These are phyloP conservation scores for Ganaspis brasiliensis DNA, from an alignment of 2,888 invertebrate genomes.

Conservation along the genomic window DNA sequence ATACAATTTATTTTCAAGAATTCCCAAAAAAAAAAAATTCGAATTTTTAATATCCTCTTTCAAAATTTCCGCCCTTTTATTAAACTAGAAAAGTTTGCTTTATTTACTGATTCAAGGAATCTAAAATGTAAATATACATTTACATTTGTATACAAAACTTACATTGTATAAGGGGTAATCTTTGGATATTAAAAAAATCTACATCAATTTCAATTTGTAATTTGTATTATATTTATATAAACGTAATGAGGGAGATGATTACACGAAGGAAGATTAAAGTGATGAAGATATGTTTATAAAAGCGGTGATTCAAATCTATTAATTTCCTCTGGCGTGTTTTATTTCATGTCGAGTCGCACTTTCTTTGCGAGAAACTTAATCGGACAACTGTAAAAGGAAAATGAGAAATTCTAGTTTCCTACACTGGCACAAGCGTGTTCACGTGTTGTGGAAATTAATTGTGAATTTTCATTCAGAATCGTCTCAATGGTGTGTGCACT, in stretches of 20 bases:
- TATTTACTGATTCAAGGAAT: too few species aligned
- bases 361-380: not conserved
- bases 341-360: not conserved
- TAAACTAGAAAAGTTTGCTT: too few species aligned
- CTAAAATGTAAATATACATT: too few species aligned
- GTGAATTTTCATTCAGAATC: not conserved
- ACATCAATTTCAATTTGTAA: not conserved
- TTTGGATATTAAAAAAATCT: not conserved
- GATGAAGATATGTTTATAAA: conserved; percentile 9
- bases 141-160: too few species aligned
- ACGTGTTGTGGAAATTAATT: conserved; percentile 4
- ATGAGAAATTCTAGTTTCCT: not conserved
- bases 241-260: not conserved
- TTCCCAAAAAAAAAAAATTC: too few species aligned
- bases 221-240: not conserved
- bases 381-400: not conserved
- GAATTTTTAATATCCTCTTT: too few species aligned
- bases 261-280: conserved; percentile 1
- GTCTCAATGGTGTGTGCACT: not conserved
- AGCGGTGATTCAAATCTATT: not conserved
- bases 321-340: not conserved
- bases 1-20: too few species aligned
- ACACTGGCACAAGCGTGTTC: not conserved
- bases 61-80: too few species aligned
- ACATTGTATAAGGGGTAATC: not conserved